A percentile compares a stretch with the other conserved stretches of the same genome.
Evolutionary conservation across 2,797 vertebrate genomes (phyloP).

Genomic region (Macropus fuliginosus): DNA sequence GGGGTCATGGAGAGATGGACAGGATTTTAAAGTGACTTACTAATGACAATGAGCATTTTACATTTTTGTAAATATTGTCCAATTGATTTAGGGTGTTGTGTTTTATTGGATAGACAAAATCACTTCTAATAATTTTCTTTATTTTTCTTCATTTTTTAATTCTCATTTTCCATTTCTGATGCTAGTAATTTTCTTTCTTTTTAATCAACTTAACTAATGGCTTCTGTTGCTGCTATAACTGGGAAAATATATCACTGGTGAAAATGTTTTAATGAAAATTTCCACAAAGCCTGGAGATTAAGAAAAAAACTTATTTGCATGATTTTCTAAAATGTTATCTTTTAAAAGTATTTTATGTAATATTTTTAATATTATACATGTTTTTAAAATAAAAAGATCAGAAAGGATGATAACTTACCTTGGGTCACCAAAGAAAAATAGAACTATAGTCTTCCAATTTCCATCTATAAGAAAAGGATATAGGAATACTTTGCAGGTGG

Average conservation of each 20-base stretch:
- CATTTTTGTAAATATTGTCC: neutral
- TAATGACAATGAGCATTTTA: neutral
- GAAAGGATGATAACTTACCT: conserved; percentile 48
- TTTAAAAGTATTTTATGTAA: conserved; percentile 31
- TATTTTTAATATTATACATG: conserved; percentile 38
- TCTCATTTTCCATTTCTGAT: too few species aligned
- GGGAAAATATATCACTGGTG: conserved; percentile 65
- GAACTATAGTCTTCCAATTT: neutral
- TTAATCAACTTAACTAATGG: too few species aligned
- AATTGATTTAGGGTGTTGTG: neutral
- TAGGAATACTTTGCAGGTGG: neutral
- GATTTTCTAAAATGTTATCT: conserved; percentile 6
- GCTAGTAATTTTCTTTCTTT: too few species aligned
- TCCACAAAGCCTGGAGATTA: conserved; percentile 72
- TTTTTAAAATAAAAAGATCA: conserved; percentile 21
- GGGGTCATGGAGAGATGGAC: too few species aligned
- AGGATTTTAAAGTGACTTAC: too few species aligned
- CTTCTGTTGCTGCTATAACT: conserved; percentile 43
- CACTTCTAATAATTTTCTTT: neutral
- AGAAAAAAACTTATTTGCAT: neutral
- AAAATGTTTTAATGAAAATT: conserved; percentile 72
- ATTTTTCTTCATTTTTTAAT: neutral
- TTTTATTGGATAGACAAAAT: neutral
- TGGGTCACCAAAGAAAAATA: conserved; percentile 59
- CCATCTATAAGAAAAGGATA: conserved; percentile 36